Base-by-base conservation (phyloP, 1,140 invertebrate species). In the Helicoverpa zea region DNA sequence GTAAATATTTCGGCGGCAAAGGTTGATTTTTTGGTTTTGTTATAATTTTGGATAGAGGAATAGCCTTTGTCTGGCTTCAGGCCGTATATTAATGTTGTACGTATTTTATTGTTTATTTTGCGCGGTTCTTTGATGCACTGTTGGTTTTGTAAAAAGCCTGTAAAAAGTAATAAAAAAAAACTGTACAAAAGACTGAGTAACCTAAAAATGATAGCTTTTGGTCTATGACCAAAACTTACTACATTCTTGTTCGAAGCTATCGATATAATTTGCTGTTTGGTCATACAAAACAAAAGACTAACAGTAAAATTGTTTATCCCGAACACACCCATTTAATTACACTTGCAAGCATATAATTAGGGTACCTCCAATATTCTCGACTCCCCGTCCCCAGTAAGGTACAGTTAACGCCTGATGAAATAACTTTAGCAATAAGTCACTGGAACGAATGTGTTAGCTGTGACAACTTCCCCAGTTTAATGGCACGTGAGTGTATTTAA, bases 391-490 rank as follows among this genome's bases (percentile, higher is more conserved):
- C 43, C 47, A 47, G 10, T n/a, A 47, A 52, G 47, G 66, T 49
- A 29, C 51, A 35, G 51, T 72, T 30, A 72, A 75, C 73, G 73
- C 73, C 73, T 75, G 73, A 75, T 75, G 68, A 75, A 75, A 75
- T 75, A 75, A 75, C 54, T 75, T 75, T 75, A 75, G 73, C 73
- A 75, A 75, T 75, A 59, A 61, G 9, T 75, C 73, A 75, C 58
- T 13, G 56, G n/a, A 58, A 49, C 18, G 30, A 59, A 75, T 75
- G 61, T 49, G 56, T 51, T 61, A 7, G 49, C 68, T 52, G 68
- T 30, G 68, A 72, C 68, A 72, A 56, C 18, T 35, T 72, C 7
- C 29, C 11, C 23, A 72, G 23, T 56, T 30, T 47, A 66, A 72
- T 54, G 23, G 49, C 23, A n/a, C 13, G n/a, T 47, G 61, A 63